A percentile compares a stretch with the other conserved stretches of the same genome.
Conservation (phyloP, 2,888 invertebrate species). For the Spialia ferax region DNA sequence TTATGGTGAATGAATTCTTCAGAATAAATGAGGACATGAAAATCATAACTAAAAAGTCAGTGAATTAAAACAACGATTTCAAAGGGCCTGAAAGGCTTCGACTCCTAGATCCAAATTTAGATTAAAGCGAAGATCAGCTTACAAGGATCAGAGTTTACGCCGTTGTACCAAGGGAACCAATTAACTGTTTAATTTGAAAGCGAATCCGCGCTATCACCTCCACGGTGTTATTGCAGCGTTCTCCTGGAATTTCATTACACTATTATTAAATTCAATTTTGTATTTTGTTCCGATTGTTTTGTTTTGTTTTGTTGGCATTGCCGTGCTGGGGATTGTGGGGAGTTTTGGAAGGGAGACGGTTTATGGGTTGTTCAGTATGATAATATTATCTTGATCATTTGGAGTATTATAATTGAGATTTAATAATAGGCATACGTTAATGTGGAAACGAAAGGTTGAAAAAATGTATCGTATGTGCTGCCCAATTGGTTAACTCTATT, state of each 20-base stretch:
- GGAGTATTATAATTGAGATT: too few relatives aligned
- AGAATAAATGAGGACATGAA: too few relatives aligned
- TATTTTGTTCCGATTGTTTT: constrained; percentile 1
- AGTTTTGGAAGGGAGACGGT: not conserved
- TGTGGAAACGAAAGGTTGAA: too few relatives aligned
- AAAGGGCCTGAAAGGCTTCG: not conserved
- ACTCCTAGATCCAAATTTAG: constrained; percentile 1
- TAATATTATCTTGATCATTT: too few relatives aligned
- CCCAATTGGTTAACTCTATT: too few relatives aligned
- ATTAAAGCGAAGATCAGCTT: constrained; percentile 26
- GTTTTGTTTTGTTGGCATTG: constrained; percentile 11
- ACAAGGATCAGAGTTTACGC: constrained; percentile 2
- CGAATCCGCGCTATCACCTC: constrained; percentile 31
- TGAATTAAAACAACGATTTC: not conserved
- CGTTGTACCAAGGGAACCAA: constrained; percentile 29
- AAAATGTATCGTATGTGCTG: too few relatives aligned
- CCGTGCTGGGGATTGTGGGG: not conserved
- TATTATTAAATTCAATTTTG: constrained; percentile 24
- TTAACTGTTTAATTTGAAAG: constrained; percentile 44
- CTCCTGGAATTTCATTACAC: constrained; percentile 24
- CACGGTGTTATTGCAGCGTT: constrained; percentile 40
- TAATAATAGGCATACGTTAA: too few relatives aligned
- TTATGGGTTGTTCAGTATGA: not conserved
- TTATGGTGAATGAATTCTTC: too few relatives aligned
- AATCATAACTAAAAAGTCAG: too few relatives aligned